phyloP scores from a whole-genome alignment of 2,113 vertebrate genomes.

The Dasyornis broadbenti region DNA sequence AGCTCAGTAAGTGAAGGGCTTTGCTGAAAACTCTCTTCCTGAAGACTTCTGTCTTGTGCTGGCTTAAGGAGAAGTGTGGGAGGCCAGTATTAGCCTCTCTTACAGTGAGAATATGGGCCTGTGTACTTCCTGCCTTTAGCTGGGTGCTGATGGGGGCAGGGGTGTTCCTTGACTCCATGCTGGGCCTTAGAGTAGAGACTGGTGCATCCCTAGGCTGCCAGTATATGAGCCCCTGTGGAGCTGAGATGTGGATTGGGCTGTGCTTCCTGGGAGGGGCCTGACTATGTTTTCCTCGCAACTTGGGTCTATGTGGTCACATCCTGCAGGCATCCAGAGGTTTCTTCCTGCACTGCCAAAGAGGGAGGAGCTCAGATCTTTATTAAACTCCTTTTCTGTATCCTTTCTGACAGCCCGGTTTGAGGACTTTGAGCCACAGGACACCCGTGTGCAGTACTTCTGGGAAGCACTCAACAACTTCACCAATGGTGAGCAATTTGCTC shows the following conservation, averaged over 20 bases:
- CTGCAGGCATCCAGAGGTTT: not conserved
- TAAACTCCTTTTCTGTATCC: not conserved
- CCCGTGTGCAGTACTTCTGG: slow-evolving; percentile 92
- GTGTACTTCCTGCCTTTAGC: not conserved
- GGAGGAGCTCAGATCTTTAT: not conserved
- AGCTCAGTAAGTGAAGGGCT: slow-evolving; percentile 76
- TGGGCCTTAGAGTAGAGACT: not conserved
- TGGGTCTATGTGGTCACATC: not conserved
- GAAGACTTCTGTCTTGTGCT: not conserved
- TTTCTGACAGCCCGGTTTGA: slow-evolving; percentile 85
- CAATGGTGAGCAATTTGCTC: slow-evolving; percentile 79
- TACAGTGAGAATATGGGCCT: not conserved
- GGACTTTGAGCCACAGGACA: slow-evolving; percentile 87
- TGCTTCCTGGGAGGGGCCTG: not conserved
- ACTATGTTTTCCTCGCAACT: not conserved
- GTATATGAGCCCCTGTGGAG: not conserved
- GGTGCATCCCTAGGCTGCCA: not conserved
- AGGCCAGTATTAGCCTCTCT: not conserved
- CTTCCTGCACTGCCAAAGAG: not conserved
- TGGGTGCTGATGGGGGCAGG: not conserved
- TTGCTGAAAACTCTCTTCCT: not conserved
- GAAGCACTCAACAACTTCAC: slow-evolving; percentile 96
- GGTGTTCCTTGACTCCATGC: not conserved
- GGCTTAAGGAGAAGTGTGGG: not conserved
- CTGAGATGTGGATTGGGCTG: not conserved